Conservation (phyloP, 2,888 invertebrate genomes). For the Lochmaea capreae region DNA sequence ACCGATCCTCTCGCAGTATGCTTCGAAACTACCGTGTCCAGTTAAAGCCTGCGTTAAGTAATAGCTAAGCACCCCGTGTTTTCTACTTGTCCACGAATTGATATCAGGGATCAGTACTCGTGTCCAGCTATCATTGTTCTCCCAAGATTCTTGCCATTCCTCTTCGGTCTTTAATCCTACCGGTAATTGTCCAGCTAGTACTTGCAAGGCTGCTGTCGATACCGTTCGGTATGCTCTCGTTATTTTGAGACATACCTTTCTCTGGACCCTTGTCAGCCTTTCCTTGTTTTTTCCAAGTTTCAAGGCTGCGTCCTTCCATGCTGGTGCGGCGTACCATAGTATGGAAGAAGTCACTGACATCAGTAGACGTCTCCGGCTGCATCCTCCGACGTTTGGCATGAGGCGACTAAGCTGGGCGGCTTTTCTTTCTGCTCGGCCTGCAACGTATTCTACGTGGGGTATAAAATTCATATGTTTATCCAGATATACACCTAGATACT, state of each 20-base stretch:
- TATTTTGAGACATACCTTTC: background rate
- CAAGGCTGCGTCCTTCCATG: background rate
- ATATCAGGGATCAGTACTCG: background rate
- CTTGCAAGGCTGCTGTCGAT: background rate
- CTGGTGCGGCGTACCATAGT: background rate
- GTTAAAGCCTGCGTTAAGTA: too few species aligned
- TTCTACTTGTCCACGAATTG: too few species aligned
- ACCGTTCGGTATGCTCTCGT: background rate
- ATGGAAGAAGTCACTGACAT: background rate
- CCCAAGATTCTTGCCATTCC: background rate
- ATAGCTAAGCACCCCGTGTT: too few species aligned
- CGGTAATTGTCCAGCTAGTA: background rate
- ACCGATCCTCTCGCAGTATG: too few species aligned
- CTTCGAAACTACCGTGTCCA: too few species aligned
- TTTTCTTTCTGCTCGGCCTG: slow-evolving; percentile 4
- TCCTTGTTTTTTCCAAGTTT: background rate
- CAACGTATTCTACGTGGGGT: background rate
- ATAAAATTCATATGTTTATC: slow-evolving; percentile 2
- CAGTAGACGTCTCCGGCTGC: background rate
- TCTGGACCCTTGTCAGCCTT: background rate
- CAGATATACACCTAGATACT: background rate
- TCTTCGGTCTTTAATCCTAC: too few species aligned
- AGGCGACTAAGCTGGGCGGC: slow-evolving; percentile 1
- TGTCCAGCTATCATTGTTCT: background rate
- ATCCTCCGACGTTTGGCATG: slow-evolving; percentile 2